Conservation (phyloP, 2,113 vertebrate species). For the Pedionomus torquatus region DNA sequence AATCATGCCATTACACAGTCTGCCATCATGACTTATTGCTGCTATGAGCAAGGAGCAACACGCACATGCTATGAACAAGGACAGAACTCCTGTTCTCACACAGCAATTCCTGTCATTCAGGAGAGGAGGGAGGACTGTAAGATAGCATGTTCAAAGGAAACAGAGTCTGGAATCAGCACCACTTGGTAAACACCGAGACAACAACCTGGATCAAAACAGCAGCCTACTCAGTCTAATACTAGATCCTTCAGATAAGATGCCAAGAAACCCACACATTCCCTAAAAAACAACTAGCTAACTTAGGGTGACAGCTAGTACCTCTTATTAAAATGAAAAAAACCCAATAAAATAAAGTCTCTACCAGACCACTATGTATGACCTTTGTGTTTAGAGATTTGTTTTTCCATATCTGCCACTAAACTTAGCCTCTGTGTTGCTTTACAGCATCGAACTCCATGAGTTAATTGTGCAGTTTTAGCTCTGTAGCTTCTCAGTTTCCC, state of each 20-base stretch:
- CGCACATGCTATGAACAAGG: not conserved
- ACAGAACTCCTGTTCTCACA: not conserved
- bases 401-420: not conserved
- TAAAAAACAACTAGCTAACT: not conserved
- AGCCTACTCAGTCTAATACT: not conserved
- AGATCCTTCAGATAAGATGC: not conserved
- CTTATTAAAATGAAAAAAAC: not conserved
- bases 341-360: not conserved
- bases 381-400: not conserved
- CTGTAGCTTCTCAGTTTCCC: not conserved
- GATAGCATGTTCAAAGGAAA: not conserved
- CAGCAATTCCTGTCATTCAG: not conserved
- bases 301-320: not conserved
- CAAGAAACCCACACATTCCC: not conserved
- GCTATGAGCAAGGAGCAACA: not conserved
- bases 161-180: not conserved
- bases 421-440: not conserved
- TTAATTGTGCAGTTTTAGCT: not conserved
- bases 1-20: not conserved
- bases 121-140: not conserved
- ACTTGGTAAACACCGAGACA: not conserved
- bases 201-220: not conserved
- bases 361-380: rapidly evolving
- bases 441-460: not conserved
- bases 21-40: not conserved